Conservation (phyloP, 1,140 invertebrate species). For the Pseudachorutes palmiensis region DNA sequence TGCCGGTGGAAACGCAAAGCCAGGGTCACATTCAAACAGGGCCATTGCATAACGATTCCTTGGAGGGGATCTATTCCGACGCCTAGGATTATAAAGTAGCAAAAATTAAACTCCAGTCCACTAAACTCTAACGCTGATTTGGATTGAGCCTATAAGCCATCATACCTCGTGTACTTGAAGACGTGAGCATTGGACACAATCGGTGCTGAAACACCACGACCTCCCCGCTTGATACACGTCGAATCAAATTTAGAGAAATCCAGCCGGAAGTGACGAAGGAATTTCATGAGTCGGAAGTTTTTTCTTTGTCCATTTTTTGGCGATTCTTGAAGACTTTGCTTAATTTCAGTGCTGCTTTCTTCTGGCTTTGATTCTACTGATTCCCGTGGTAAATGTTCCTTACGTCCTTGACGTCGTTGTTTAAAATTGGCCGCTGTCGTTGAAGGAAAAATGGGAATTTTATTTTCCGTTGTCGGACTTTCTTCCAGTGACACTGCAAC, state of each 20-base stretch:
- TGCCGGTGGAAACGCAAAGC: slow-evolving; percentile 46
- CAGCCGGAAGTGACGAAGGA: slow-evolving; percentile 36
- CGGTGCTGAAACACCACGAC: slow-evolving; percentile 29
- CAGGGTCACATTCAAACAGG: slow-evolving; percentile 49
- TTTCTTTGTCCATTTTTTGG: slow-evolving; percentile 1
- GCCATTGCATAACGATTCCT: slow-evolving; percentile 52
- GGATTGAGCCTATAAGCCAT: background rate
- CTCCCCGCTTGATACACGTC: slow-evolving; percentile 32
- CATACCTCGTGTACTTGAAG: slow-evolving; percentile 30
- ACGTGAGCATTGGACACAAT: slow-evolving; percentile 31
- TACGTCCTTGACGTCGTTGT: background rate
- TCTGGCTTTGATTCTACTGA: background rate
- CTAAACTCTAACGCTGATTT: background rate
- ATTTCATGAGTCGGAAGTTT: slow-evolving; percentile 34
- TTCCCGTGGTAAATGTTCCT: background rate
- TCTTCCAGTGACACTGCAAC: slow-evolving; percentile 14
- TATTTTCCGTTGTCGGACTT: slow-evolving; percentile 32
- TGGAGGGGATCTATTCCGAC: no score
- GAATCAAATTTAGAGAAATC: slow-evolving; percentile 38
- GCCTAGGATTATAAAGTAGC: background rate
- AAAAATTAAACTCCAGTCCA: background rate
- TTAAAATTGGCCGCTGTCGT: slow-evolving; percentile 11
- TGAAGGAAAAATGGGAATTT: slow-evolving; percentile 31
- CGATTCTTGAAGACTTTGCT: no score
- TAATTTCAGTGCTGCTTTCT: no score